These are phyloP conservation scores for Zaprionus africanus DNA, from an alignment of 1,140 invertebrate species.

Conservation along the genomic window DNA sequence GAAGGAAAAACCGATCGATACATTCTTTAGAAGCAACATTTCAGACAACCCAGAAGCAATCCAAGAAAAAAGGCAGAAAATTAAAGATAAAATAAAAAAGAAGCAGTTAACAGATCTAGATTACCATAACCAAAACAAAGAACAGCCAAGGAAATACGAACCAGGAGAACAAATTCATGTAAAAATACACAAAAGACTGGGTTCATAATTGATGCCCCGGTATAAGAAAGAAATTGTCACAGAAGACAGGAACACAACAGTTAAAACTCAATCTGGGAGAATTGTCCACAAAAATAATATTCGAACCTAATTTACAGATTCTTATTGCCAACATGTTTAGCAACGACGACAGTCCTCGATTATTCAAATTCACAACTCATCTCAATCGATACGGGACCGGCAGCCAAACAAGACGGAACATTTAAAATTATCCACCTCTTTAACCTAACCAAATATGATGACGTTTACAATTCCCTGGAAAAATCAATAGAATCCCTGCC, in stretches of 20 bases:
- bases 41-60: too few relatives aligned
- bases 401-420: background rate
- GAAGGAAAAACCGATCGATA: too few relatives aligned
- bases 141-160: background rate
- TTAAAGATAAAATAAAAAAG: background rate
- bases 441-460: background rate
- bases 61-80: background rate
- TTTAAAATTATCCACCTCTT: background rate
- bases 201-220: background rate
- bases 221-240: background rate
- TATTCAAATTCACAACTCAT: too few relatives aligned
- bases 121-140: conserved; percentile 7
- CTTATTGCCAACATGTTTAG: too few relatives aligned
- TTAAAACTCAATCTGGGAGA: background rate
- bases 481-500: too few relatives aligned
- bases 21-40: too few relatives aligned
- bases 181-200: background rate
- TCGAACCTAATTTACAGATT: too few relatives aligned
- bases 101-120: background rate
- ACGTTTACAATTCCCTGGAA: background rate
- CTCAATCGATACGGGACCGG: too few relatives aligned
- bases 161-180: background rate
- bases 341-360: too few relatives aligned
- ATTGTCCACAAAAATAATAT: conserved; percentile 1
- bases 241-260: conserved; percentile 1